A percentile compares a stretch with the other conserved stretches of the same genome.
These are phyloP conservation scores for Batillaria attramentaria DNA, from an alignment of 1,140 invertebrate genomes.

Conservation along the genomic window DNA sequence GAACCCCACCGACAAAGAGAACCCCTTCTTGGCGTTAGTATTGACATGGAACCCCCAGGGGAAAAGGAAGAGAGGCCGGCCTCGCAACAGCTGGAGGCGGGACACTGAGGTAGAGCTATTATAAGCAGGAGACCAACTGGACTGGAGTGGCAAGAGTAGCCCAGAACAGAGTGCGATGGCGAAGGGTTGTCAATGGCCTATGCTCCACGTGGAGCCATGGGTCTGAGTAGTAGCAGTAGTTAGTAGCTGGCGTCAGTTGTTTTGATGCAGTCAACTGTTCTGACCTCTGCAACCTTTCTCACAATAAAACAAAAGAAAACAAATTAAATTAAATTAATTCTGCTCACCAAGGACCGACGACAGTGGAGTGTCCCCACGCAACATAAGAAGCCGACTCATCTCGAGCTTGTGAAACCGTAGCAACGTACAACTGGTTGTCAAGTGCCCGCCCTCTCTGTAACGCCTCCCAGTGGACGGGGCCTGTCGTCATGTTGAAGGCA, in stretches of 20 bases:
- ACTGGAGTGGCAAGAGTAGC: not conserved
- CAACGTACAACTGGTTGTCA: slow-evolving; percentile 83
- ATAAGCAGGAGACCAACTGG: too few relatives aligned
- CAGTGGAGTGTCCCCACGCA: slow-evolving; percentile 90
- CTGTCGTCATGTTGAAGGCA: slow-evolving; percentile 96
- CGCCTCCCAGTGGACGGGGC: slow-evolving; percentile 93
- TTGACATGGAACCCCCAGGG: too few relatives aligned
- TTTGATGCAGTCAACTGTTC: not conserved
- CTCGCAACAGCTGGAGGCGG: too few relatives aligned
- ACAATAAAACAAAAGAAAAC: not conserved
- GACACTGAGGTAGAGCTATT: too few relatives aligned
- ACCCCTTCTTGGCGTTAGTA: too few relatives aligned
- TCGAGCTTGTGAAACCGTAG: slow-evolving; percentile 80
- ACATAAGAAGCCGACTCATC: slow-evolving; percentile 82
- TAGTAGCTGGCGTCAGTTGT: too few relatives aligned
- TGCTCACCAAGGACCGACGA: slow-evolving; percentile 87
- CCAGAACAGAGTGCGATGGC: not conserved
- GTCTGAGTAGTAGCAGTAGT: too few relatives aligned
- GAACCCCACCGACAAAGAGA: too few relatives aligned
- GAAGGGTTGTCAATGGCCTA: not conserved
- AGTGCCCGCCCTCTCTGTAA: slow-evolving; percentile 85
- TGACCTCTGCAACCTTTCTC: not conserved
- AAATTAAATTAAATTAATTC: not conserved
- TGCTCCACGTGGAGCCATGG: not conserved
- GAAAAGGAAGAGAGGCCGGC: too few relatives aligned